Evolutionary conservation across 2,797 vertebrate species (phyloP), one percentile per base, ranked within the genome.

Genomic region (Eremophila alpestris): DNA sequence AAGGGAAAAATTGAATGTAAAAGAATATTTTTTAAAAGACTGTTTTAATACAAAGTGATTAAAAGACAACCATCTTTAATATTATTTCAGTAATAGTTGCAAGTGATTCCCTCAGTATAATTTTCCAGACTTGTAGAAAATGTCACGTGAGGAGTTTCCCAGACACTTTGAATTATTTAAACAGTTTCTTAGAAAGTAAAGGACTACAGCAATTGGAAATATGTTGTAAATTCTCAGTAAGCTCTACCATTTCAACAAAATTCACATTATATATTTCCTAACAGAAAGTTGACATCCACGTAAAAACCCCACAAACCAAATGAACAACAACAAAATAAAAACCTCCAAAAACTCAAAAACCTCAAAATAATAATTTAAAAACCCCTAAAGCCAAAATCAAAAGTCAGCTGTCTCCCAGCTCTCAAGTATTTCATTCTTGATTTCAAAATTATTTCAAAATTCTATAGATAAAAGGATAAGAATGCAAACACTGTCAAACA

Each of bases 341-440:
- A 2, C 1, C 5, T 10, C 7, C 23, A 38, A 46, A 86, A 62
- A 2, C 14, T 5, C 21, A 49, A 75, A 48, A 46, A 7, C 0
- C 1, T 6, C 7, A 85, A 56, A 65, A 60, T 14, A 74, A 18
- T 29, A 51, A n/a, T 27, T 43, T 1, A 29, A 43, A 69, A 54
- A 7, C 0, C 0, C 3, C 9, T 41, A 68, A 59, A 51, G 3
- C 7, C 2, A 36, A 62, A 82, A 16, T 9, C 16, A 59, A 69
- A 83, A 56, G 3, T 29, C 19, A 73, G 5, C 7, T 60, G 52
- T 34, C 14, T 83, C 21, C 14, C 10, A 75, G 7, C 6, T 73
- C 46, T 73, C 41, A 54, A 38, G 30, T 10, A 49, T 26, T 34
- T 64, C 1, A 13, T 64, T 75, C 34, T 20, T 75, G 5, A 68